Evolutionary conservation across 2,888 invertebrate species (phyloP).

Genomic region (Carterocephalus palaemon): DNA sequence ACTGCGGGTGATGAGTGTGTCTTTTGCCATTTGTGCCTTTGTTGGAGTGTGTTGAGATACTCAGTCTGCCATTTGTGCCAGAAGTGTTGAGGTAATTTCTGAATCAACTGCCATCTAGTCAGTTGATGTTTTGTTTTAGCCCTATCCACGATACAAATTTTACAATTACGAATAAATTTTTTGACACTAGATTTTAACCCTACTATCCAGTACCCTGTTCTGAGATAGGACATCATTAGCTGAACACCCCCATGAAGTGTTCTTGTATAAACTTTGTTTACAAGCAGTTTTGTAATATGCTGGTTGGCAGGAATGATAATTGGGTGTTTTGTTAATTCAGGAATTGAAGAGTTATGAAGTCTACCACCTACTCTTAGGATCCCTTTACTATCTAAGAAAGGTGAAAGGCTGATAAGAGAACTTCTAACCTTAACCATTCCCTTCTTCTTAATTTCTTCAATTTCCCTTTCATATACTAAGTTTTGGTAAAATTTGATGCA

Average conservation of each 20-base stretch:
- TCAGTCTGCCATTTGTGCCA: conserved; percentile 35
- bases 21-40: conserved; percentile 34
- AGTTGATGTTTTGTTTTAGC: conserved; percentile 17
- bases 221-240: conserved; percentile 21
- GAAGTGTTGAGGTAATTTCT: conserved; percentile 35
- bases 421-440: too few species aligned
- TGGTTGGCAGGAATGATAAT: too few species aligned
- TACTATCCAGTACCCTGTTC: conserved; percentile 24
- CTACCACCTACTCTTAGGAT: too few species aligned
- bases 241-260: conserved; percentile 22
- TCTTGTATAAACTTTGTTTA: not conserved
- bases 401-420: too few species aligned
- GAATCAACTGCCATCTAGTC: conserved; percentile 34
- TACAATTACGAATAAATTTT: conserved; percentile 16
- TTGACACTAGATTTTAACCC: conserved; percentile 14
- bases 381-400: too few species aligned
- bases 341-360: too few species aligned
- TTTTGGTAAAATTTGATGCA: too few species aligned
- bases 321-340: too few species aligned
- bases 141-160: conserved; percentile 12
- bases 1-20: conserved; percentile 21
- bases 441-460: too few species aligned
- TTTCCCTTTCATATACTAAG: too few species aligned
- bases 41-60: conserved; percentile 32
- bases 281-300: not conserved